These are phyloP conservation scores for Drosophila sordidula DNA, from an alignment of 2,888 invertebrate genomes.

Conservation along the genomic window DNA sequence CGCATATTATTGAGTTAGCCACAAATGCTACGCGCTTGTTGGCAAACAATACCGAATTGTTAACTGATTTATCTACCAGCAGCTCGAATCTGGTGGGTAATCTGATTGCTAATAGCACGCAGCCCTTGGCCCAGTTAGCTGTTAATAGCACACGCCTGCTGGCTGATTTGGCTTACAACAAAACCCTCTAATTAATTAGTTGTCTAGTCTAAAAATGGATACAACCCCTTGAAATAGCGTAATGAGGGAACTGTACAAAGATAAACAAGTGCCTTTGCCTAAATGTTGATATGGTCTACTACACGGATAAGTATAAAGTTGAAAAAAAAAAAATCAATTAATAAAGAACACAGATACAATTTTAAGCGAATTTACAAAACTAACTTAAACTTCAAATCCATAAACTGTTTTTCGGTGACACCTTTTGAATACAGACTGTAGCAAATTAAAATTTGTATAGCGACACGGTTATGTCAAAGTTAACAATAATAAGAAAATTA, in stretches of 20 bases:
- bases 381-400: constrained; percentile 12
- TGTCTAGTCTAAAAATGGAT: constrained; percentile 42
- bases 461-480: constrained; percentile 24
- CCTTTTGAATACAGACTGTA: constrained; percentile 10
- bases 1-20: constrained; percentile 26
- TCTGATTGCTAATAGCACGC: constrained; percentile 28
- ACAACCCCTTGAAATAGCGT: constrained; percentile 20
- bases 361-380: constrained; percentile 44
- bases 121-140: constrained; percentile 25
- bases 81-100: constrained; percentile 26
- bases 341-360: constrained; percentile 17
- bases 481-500: constrained; percentile 23
- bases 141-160: constrained; percentile 45
- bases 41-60: constrained; percentile 37
- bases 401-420: constrained; percentile 27
- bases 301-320: constrained; percentile 24
- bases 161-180: constrained; percentile 39
- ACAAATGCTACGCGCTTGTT: constrained; percentile 28
- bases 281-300: constrained; percentile 25
- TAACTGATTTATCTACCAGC: constrained; percentile 27
- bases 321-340: background rate
- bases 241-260: constrained; percentile 54
- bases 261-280: constrained; percentile 64
- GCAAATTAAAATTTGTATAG: constrained; percentile 11
- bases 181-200: constrained; percentile 53